Evolutionary conservation across 2,888 invertebrate species (phyloP), one percentile per base, ranked within the genome.

Genomic region (Plemyria rubiginata): DNA sequence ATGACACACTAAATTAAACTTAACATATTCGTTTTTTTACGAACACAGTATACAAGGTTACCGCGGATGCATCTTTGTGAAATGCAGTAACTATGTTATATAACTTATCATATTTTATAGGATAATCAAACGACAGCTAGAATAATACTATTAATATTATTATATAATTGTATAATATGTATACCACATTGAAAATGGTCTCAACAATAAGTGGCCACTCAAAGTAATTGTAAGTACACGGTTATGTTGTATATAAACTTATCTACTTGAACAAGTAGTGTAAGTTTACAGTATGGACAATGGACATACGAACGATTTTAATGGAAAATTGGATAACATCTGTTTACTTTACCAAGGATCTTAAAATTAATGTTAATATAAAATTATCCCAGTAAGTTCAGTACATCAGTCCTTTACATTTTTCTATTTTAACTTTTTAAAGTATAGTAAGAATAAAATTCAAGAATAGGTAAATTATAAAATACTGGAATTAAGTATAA

Each of bases 401-500:
- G 11, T 12, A 22, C 3, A 22, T 46, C 45, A 46, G 46, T 46
- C 22, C 46, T 46, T 22, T 46, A 22, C 13, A 43, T 32, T 32
- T 8, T 32, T 8, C 32, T 8, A 22, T 22, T 2, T 22, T 22
- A 22, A 22, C 22, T 22, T 22, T 22, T 22, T 2, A 2, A 22
- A 22, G 22, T 22, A 22, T 22, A n/a, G n/a, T n/a, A 2, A 22
- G 22, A 22, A 22, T 3, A 22, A 1, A 22, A 22, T 22, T 22
- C 0, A 45, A 16, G 16, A 45, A 16, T 22, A 22, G 4, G 16
- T 22, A 22, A 16, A 16, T 13, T 12, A n/a, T 5, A 43, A 15
- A 46, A 46, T 46, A 46, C 22, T 46, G 46, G 22, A 46, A 22
- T 46, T 22, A 46, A 46, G 22, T 22, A 12, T 40, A 22, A 32